phyloP scores from a whole-genome alignment of 2,888 invertebrate genomes.

The Habrosyne pyritoides region DNA sequence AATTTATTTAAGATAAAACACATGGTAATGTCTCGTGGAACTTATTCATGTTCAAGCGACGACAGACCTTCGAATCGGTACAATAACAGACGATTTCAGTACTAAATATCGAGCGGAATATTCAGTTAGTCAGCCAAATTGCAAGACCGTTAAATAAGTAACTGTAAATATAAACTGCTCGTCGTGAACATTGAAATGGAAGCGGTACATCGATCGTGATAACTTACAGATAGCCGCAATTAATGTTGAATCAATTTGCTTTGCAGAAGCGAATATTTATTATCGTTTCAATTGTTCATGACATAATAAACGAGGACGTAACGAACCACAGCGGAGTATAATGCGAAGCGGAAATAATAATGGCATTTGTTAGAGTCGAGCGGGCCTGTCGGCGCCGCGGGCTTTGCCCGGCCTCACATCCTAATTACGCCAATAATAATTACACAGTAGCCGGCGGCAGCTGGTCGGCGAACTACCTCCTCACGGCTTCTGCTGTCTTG shows the following conservation, averaged over 20 bases:
- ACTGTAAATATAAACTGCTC: constrained; percentile 54
- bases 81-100: constrained; percentile 7
- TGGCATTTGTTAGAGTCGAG: constrained; percentile 70
- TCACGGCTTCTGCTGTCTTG: constrained; percentile 54
- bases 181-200: constrained; percentile 16
- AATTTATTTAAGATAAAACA: constrained; percentile 49
- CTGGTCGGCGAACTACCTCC: constrained; percentile 45
- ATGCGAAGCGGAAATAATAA: constrained; percentile 80
- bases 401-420: constrained; percentile 71
- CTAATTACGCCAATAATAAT: constrained; percentile 82
- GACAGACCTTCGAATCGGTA: constrained; percentile 22
- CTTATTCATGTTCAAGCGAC: constrained; percentile 10
- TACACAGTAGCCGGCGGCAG: constrained; percentile 73
- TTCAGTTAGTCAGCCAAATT: constrained; percentile 47
- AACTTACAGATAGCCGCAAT: constrained; percentile 61
- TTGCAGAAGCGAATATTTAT: constrained; percentile 64
- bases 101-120: constrained; percentile 43
- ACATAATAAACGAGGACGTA: constrained; percentile 71
- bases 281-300: constrained; percentile 72
- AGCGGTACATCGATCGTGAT: constrained; percentile 43
- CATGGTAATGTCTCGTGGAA: constrained; percentile 32
- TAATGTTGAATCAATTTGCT: constrained; percentile 74
- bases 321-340: constrained; percentile 68
- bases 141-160: constrained; percentile 64
- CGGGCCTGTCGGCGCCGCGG: constrained; percentile 68